Evolutionary conservation across 2,113 vertebrate genomes (phyloP).

Genomic region (Romanogobio albipinnatus): DNA sequence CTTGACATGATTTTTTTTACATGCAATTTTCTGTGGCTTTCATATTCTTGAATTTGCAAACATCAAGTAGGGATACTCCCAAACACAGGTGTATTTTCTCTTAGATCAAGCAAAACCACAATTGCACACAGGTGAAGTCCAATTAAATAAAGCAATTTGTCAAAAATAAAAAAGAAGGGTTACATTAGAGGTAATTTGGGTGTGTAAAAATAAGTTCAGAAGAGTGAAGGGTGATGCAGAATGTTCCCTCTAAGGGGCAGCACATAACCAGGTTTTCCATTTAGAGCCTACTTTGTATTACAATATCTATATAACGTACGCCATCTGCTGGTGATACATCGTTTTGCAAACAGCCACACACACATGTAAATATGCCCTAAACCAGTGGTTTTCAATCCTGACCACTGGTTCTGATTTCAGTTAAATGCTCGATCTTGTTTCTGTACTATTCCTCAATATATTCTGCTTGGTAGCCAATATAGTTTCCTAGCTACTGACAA

Average conservation of each 20-base stretch:
- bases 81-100: not conserved
- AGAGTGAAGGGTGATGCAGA: not conserved
- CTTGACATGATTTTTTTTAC: not conserved
- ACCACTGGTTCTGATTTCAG: not conserved
- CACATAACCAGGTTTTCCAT: not conserved
- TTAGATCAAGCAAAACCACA: not conserved
- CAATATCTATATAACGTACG: not conserved
- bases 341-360: not conserved
- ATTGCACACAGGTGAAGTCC: not conserved
- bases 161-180: not conserved
- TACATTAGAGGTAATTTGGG: not conserved
- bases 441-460: not conserved
- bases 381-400: not conserved
- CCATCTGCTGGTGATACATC: conserved; percentile 1
- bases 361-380: not conserved
- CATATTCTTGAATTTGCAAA: not conserved
- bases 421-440: not conserved
- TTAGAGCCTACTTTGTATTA: not conserved
- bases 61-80: not conserved
- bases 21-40: not conserved
- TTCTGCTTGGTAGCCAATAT: not conserved
- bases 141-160: conserved; percentile 1
- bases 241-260: conserved; percentile 5
- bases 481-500: not conserved
- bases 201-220: not conserved